A percentile compares a stretch with the other conserved stretches of the same genome.
phyloP scores from a whole-genome alignment of 2,888 invertebrate species.

The Netelia inedita region DNA sequence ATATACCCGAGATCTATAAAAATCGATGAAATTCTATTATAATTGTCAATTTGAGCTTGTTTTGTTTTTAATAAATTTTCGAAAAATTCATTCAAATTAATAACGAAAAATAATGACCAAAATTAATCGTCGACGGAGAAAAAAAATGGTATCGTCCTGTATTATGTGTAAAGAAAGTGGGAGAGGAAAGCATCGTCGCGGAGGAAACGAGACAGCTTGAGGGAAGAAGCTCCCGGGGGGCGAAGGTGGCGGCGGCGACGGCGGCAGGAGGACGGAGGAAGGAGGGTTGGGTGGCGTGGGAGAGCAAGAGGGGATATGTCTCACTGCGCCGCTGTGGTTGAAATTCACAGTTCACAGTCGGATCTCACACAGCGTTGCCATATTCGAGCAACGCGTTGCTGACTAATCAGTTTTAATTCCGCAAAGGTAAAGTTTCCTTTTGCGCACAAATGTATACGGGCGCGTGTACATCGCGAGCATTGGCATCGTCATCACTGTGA shows the following conservation, averaged over 20 bases:
- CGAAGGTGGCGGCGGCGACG: background rate
- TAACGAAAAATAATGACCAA: no score
- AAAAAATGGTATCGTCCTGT: no score
- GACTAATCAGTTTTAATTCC: slow-evolving; percentile 12
- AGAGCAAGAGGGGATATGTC: slow-evolving; percentile 14
- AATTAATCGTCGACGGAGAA: no score
- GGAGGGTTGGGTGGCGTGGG: background rate
- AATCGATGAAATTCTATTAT: no score
- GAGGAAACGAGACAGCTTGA: slow-evolving; percentile 2
- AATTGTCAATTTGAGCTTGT: no score
- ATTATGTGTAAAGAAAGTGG: no score
- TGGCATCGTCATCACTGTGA: background rate
- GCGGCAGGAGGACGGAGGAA: no score
- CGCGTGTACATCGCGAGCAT: background rate
- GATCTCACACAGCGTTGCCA: slow-evolving; percentile 3
- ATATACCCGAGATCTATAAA: background rate
- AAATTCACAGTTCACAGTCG: slow-evolving; percentile 15
- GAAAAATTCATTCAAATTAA: no score
- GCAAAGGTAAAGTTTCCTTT: background rate
- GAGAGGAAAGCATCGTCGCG: no score
- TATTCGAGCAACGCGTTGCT: slow-evolving; percentile 1
- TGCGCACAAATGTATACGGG: background rate
- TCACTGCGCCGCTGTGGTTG: slow-evolving; percentile 5
- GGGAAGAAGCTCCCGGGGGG: background rate
- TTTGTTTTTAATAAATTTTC: no score